A percentile compares a stretch with the other conserved stretches of the same genome.
These are phyloP conservation scores for Menura novaehollandiae DNA, from an alignment of 2,113 vertebrate species.

Conservation along the genomic window DNA sequence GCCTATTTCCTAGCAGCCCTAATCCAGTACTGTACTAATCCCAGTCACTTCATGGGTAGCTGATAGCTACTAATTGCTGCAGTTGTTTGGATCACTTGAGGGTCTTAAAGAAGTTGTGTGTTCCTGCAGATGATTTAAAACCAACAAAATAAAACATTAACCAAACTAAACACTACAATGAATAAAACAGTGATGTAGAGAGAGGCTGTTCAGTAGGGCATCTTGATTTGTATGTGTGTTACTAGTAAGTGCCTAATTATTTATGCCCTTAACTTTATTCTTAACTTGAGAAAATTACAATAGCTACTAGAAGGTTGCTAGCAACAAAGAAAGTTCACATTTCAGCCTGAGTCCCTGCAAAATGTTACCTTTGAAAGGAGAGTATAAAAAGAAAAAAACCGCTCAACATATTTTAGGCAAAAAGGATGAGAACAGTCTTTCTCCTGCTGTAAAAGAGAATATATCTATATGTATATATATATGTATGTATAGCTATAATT, in stretches of 20 bases:
- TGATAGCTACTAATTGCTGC: background rate
- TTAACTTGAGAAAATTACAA: background rate
- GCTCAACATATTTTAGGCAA: background rate
- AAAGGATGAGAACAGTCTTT: background rate
- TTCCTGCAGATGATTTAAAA: background rate
- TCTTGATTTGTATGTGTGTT: background rate
- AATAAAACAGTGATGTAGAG: background rate
- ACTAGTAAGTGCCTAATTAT: background rate
- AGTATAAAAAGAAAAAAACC: fast-evolving
- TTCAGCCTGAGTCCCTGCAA: background rate
- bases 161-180: background rate
- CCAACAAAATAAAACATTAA: background rate
- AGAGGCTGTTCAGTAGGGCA: background rate
- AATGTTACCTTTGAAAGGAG: background rate
- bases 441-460: background rate
- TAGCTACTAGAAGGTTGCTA: background rate
- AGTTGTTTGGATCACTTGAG: background rate
- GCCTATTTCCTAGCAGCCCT: background rate
- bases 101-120: background rate
- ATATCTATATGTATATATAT: background rate
- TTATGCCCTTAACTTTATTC: background rate
- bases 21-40: background rate
- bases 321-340: background rate
- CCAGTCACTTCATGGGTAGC: background rate
- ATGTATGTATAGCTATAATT: background rate